Base-by-base conservation (phyloP, 2,888 invertebrate species). In the Metacarcinus magister region DNA sequence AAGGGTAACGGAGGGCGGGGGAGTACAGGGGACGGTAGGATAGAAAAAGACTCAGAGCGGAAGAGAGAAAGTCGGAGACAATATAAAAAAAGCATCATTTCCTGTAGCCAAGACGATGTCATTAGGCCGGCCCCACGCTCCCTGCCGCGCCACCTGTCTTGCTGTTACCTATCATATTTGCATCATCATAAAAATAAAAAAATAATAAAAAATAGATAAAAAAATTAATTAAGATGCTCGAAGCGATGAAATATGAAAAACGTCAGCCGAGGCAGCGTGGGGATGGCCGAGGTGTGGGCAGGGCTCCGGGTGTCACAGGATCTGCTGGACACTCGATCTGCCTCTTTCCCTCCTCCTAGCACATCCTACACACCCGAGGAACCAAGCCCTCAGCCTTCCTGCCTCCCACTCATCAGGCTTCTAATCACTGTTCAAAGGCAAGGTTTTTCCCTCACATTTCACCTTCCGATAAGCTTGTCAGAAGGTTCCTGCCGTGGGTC, bases 281-380 rank as follows among this genome's bases (percentile, higher is more conserved):
- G 67, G 67, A 75, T 75, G 67, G 8, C n/a, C 75, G 28, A n/a
- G 75, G n/a, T 75, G 75, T 28, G 23, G 23, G 23, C 75, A 28
- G 7, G 75, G 5, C n/a, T 75, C n/a, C 75, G 75, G 75, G 75
- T 23, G 75, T 28, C 75, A 75, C 75, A 75, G 1, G 75, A 75
- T 75, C 75, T 75, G 75, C 75, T 28, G 75, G 75, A 75, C 75
- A 75, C 75, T 75, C 28, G 75, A 75, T 75, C 75, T 75, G 28
- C 28, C 75, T 75, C 75, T 75, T 23, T 75, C n/a, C n/a, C 67
- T 75, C 75, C 75, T 28, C 8, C 75, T n/a, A 75, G n/a, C 60
- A 23, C 60, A 19, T 60, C 23, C 60, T 19, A 60, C 60, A 60
- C 60, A 60, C 19, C 19, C 75, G 0, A 4, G 28, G 28, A 75